These are phyloP conservation scores for Anastrepha obliqua DNA, from an alignment of 1,140 invertebrate genomes.

Conservation along the genomic window DNA sequence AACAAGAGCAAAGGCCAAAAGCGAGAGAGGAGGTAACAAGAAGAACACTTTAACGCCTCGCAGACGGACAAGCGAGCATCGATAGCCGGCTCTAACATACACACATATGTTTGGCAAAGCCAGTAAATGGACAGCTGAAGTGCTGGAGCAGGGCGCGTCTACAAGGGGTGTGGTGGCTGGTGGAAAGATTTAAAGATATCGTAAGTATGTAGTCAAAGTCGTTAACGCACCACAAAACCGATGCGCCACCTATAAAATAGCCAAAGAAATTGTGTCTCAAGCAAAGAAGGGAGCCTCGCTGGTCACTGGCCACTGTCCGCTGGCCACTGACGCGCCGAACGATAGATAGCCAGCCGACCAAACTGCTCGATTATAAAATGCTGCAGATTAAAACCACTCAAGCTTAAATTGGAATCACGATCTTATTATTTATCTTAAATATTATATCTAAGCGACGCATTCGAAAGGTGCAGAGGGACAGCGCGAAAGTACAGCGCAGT, in stretches of 20 bases:
- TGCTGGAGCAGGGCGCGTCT: background rate
- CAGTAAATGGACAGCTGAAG: background rate
- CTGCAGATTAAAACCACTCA: constrained; percentile 58
- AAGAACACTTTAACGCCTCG: constrained; percentile 29
- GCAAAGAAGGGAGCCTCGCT: background rate
- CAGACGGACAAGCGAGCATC: background rate
- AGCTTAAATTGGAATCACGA: constrained; percentile 59
- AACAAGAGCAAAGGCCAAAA: background rate
- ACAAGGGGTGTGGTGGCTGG: background rate
- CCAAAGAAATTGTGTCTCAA: constrained; percentile 25
- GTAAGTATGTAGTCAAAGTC: constrained; percentile 23
- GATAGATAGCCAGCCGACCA: background rate
- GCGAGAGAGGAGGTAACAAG: background rate
- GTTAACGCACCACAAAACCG: constrained; percentile 35
- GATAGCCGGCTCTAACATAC: background rate
- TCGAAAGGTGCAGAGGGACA: background rate
- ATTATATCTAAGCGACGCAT: constrained; percentile 55
- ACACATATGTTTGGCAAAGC: background rate
- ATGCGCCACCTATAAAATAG: constrained; percentile 51
- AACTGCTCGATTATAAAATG: constrained; percentile 35
- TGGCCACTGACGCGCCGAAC: background rate
- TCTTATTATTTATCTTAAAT: constrained; percentile 58
- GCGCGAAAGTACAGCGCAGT: background rate
- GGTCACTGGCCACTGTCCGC: background rate
- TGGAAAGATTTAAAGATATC: constrained; percentile 27